phyloP scores from a whole-genome alignment of 1,140 invertebrate genomes.

The Hyles vespertilio region DNA sequence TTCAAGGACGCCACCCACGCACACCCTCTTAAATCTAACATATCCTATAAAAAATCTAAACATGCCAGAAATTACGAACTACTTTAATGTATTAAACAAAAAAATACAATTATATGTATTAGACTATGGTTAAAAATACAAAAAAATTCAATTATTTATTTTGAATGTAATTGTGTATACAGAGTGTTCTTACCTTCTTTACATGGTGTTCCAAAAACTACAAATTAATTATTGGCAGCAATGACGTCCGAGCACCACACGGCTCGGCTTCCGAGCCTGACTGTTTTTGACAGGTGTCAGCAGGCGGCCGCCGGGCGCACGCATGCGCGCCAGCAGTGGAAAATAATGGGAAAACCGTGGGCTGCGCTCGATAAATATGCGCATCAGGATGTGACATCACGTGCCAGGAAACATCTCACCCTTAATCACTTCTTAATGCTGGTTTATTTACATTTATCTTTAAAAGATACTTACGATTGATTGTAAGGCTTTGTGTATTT shows the following conservation, averaged over 20 bases:
- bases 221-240: too few species aligned
- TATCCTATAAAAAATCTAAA: too few species aligned
- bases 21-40: too few species aligned
- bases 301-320: not conserved
- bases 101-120: too few species aligned
- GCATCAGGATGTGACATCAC: conserved; percentile 5
- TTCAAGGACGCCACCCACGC: too few species aligned
- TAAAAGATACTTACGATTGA: too few species aligned
- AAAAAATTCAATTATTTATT: not conserved
- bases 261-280: not conserved
- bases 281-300: conserved; percentile 9
- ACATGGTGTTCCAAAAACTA: not conserved
- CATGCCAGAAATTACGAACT: too few species aligned
- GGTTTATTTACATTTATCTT: too few species aligned
- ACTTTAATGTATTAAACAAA: too few species aligned
- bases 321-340: not conserved
- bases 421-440: not conserved
- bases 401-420: not conserved
- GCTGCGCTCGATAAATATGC: conserved; percentile 9
- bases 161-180: too few species aligned
- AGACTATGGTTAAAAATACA: too few species aligned
- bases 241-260: conserved; percentile 7
- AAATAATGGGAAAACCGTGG: conserved; percentile 6
- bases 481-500: too few species aligned
- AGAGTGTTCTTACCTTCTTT: not conserved